Percentiles rank a stretch among this genome's conserved stretches.
Conservation (phyloP, 2,888 invertebrate genomes). For the Drosophila borealis region DNA sequence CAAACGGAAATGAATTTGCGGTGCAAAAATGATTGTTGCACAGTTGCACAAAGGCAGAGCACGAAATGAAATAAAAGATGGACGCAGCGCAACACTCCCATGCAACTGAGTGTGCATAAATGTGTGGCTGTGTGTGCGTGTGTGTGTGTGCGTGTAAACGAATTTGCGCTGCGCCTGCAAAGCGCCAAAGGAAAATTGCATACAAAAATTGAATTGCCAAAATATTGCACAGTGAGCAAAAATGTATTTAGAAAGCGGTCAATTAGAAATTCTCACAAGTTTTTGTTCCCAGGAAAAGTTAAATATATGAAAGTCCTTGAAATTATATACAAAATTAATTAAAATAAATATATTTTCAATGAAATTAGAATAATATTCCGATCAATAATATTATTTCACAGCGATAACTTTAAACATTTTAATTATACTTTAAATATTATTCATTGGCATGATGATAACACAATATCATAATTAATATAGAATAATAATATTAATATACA, state of each 20-base stretch:
- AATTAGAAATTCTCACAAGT: no score
- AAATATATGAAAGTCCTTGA: background rate
- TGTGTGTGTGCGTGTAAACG: conserved; percentile 42
- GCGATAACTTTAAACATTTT: no score
- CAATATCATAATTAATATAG: no score
- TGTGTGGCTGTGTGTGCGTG: conserved; percentile 7
- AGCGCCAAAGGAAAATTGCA: conserved; percentile 54
- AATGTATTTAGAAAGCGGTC: background rate
- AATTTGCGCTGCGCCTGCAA: conserved; percentile 41
- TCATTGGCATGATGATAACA: no score
- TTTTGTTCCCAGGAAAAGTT: no score
- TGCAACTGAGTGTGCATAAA: conserved; percentile 2
- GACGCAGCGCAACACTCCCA: conserved; percentile 15
- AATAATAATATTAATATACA: background rate
- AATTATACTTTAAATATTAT: no score
- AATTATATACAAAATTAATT: no score
- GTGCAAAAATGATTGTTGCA: conserved; percentile 74
- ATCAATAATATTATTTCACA: no score
- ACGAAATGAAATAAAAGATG: conserved; percentile 56
- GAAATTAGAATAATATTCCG: no score
- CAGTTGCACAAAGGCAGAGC: conserved; percentile 67
- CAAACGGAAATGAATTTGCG: conserved; percentile 76
- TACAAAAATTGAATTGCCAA: conserved; percentile 52
- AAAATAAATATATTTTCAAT: no score
- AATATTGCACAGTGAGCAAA: conserved; percentile 40